Evolutionary conservation across 2,888 invertebrate species (phyloP).

Genomic region (Caenorhabditis zanzibari): DNA sequence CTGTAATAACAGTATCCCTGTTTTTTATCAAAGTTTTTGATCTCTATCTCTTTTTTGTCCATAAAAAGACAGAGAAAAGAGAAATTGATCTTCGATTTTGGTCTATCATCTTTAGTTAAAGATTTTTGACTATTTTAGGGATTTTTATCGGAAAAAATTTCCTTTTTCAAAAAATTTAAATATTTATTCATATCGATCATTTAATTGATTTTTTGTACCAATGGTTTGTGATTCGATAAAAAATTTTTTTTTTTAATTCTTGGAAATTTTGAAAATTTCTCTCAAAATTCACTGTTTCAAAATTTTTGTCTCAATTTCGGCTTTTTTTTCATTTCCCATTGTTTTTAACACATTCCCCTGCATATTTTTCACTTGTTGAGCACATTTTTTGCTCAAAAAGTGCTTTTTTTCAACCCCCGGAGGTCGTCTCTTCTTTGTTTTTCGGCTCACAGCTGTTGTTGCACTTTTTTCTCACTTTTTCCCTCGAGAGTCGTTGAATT

Average conservation of each 20-base stretch:
- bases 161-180: no score
- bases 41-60: background rate
- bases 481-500: background rate
- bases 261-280: background rate
- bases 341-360: no score
- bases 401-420: background rate
- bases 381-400: no score
- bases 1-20: background rate
- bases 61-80: background rate
- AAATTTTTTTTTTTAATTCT: no score
- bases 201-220: no score
- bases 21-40: slow-evolving; percentile 2
- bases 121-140: background rate
- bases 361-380: no score
- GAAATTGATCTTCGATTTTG: slow-evolving; percentile 1
- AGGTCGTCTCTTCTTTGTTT: background rate
- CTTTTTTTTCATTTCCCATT: no score
- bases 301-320: no score
- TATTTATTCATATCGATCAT: no score
- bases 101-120: background rate
- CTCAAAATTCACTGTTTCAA: no score
- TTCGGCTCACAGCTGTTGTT: background rate
- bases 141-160: background rate
- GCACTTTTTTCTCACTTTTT: background rate
- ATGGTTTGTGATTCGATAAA: no score